Percentiles rank a stretch among this genome's conserved stretches.
These are phyloP conservation scores for Trypoxylus dichotomus DNA, from an alignment of 1,140 invertebrate genomes.

Conservation along the genomic window DNA sequence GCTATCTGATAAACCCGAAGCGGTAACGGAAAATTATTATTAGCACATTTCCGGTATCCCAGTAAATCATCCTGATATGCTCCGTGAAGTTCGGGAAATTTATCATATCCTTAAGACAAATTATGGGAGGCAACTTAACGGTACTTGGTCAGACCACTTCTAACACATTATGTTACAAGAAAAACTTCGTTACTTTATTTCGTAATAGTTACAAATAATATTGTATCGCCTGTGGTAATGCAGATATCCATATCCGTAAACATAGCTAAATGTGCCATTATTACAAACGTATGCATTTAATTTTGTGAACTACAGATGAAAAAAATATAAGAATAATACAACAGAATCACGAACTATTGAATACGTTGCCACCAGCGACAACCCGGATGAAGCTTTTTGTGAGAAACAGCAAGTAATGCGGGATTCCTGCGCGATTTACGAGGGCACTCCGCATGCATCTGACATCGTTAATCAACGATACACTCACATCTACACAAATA, in stretches of 20 bases:
- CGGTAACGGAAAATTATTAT: constrained; percentile 39
- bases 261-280: not conserved
- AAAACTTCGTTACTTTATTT: too few relatives aligned
- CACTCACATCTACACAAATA: constrained; percentile 26
- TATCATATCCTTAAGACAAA: constrained; percentile 36
- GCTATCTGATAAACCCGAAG: constrained; percentile 39
- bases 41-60: constrained; percentile 38
- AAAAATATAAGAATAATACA: constrained; percentile 26
- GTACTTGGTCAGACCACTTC: not conserved
- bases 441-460: constrained; percentile 39
- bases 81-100: constrained; percentile 23
- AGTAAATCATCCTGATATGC: constrained; percentile 38
- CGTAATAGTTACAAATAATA: too few relatives aligned
- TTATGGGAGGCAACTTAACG: not conserved
- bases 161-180: not conserved
- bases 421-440: constrained; percentile 41
- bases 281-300: not conserved
- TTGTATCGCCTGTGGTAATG: too few relatives aligned
- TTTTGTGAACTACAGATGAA: not conserved
- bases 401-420: constrained; percentile 41
- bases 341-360: constrained; percentile 34
- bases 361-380: constrained; percentile 5
- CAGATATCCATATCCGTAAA: too few relatives aligned
- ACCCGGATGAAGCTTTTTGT: constrained; percentile 40
- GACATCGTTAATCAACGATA: constrained; percentile 40